Evolutionary conservation across 2,888 invertebrate genomes (phyloP).

Genomic region (Oeneis ivallda): DNA sequence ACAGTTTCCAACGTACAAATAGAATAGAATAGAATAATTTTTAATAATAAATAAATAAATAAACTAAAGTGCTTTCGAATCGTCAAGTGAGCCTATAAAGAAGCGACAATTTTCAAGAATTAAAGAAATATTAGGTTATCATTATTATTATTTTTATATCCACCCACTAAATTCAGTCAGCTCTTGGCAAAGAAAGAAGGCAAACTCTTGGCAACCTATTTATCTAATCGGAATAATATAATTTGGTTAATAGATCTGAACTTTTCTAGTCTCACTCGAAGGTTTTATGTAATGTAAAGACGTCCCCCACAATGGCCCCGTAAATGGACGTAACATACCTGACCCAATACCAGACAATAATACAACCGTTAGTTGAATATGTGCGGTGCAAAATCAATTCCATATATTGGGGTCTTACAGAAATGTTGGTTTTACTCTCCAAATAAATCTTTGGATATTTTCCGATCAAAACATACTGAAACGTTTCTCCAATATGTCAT

Average conservation of each 20-base stretch:
- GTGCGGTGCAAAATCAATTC: slow-evolving; percentile 55
- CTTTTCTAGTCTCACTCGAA: not conserved
- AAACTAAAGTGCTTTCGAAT: too few relatives aligned
- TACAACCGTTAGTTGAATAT: slow-evolving; percentile 19
- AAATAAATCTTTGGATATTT: slow-evolving; percentile 57
- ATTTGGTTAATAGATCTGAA: not conserved
- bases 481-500: slow-evolving; percentile 76
- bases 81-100: too few relatives aligned
- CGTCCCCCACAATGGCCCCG: not conserved
- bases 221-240: not conserved
- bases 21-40: too few relatives aligned
- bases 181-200: not conserved
- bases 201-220: not conserved
- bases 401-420: slow-evolving; percentile 59
- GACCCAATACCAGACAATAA: slow-evolving; percentile 4
- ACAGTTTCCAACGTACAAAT: not conserved
- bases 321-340: slow-evolving; percentile 16
- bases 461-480: slow-evolving; percentile 63
- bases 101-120: too few relatives aligned
- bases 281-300: not conserved
- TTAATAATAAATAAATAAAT: too few relatives aligned
- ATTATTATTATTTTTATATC: too few relatives aligned
- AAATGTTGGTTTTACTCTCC: slow-evolving; percentile 64
- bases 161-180: not conserved
- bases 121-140: too few relatives aligned